Evolutionary conservation across 2,113 vertebrate genomes (phyloP).

Genomic region (Bubo bubo): DNA sequence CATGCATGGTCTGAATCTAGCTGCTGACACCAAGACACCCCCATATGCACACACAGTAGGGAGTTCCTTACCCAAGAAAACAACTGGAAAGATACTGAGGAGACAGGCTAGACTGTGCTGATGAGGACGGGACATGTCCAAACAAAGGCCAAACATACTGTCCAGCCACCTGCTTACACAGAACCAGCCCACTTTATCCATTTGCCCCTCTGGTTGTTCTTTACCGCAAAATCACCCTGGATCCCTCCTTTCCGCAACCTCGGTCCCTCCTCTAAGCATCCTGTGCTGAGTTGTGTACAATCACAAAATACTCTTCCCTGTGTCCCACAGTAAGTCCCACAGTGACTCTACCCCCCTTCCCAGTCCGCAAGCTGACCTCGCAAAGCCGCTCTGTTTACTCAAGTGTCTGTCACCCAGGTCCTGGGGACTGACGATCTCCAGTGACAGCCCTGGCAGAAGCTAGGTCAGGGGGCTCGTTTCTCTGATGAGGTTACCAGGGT

Average conservation of each 20-base stretch:
- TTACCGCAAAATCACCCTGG: not conserved
- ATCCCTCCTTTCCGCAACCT: not conserved
- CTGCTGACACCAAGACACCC: not conserved
- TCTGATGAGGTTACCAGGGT: fast-evolving
- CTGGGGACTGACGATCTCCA: not conserved
- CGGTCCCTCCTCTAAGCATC: not conserved
- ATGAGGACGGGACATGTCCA: not conserved
- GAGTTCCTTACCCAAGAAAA: not conserved
- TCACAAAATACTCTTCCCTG: not conserved
- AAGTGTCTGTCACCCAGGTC: not conserved
- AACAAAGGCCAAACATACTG: not conserved
- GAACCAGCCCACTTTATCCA: not conserved
- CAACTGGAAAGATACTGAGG: not conserved
- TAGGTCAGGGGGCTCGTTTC: not conserved
- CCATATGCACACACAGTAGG: fast-evolving
- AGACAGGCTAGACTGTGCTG: not conserved
- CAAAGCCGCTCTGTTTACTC: not conserved
- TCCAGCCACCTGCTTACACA: not conserved
- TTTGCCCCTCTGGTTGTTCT: not conserved
- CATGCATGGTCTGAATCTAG: fast-evolving
- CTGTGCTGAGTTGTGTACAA: not conserved
- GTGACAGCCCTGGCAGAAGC: not conserved
- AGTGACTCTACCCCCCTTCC: not conserved
- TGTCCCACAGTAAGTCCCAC: fast-evolving
- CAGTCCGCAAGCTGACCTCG: not conserved